phyloP scores from a whole-genome alignment of 53 echinoderm and acorn worm genomes.

The Temnopleurus reevesii region DNA sequence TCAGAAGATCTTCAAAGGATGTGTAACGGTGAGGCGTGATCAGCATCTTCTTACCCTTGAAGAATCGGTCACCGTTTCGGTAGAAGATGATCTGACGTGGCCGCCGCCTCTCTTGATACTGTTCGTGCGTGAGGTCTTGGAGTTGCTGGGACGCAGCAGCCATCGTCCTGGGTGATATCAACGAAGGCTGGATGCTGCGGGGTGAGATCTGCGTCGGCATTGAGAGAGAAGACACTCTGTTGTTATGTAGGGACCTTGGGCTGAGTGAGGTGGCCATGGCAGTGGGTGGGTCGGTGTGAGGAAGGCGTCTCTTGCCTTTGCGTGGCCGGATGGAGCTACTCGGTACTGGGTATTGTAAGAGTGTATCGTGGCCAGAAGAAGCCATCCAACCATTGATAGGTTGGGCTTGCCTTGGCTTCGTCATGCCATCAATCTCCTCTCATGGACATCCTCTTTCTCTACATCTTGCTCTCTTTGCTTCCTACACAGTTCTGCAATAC shows the following conservation, averaged over 20 bases:
- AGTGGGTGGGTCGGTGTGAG: conserved; percentile 37
- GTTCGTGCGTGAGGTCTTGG: conserved; percentile 62
- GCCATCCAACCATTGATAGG: conserved; percentile 60
- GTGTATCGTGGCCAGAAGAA: conserved; percentile 51
- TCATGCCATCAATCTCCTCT: conserved; percentile 42
- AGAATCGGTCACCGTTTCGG: conserved; percentile 97
- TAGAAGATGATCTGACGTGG: conserved; percentile 81
- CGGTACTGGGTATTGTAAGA: conserved; percentile 57
- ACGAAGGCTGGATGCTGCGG: background rate
- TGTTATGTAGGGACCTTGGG: conserved; percentile 8
- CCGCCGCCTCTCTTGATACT: conserved; percentile 68
- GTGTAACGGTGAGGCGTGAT: conserved; percentile 92
- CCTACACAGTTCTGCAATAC: background rate
- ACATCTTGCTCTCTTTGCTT: background rate
- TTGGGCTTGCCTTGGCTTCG: conserved; percentile 44
- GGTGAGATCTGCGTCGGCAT: conserved; percentile 17
- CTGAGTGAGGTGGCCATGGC: conserved; percentile 26
- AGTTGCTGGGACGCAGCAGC: conserved; percentile 68
- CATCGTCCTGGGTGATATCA: conserved; percentile 16
- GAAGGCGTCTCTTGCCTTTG: background rate
- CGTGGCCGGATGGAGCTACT: background rate
- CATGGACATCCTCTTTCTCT: background rate
- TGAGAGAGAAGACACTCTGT: conserved; percentile 3
- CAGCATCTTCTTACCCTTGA: conserved; percentile 83
- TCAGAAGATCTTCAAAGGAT: conserved; percentile 81